phyloP scores from a whole-genome alignment of 2,113 vertebrate genomes.

The Zosterops lateralis region DNA sequence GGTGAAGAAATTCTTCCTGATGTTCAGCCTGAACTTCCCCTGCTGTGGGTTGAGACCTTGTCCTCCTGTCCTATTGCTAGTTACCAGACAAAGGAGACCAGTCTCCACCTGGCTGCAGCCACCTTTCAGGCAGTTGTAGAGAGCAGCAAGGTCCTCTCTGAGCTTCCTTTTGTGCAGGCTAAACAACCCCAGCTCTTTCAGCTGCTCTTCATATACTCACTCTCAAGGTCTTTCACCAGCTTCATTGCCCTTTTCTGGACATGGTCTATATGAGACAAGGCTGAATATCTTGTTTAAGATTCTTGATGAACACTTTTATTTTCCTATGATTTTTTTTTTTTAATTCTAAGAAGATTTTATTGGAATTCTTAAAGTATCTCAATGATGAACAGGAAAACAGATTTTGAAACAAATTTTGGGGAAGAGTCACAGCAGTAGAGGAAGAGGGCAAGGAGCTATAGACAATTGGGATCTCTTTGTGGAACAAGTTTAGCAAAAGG shows the following conservation, averaged over 20 bases:
- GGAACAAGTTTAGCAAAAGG: not conserved
- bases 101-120: not conserved
- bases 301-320: not conserved
- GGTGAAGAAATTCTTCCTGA: not conserved
- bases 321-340: not conserved
- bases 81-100: not conserved
- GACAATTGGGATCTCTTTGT: not conserved
- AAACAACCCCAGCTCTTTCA: not conserved
- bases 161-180: not conserved
- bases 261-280: not conserved
- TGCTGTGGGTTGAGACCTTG: not conserved
- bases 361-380: not conserved
- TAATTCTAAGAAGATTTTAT: not conserved
- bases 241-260: not conserved
- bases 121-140: not conserved
- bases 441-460: not conserved
- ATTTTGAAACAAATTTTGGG: not conserved
- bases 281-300: not conserved
- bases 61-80: not conserved
- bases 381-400: not conserved
- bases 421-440: not conserved
- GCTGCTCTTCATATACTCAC: fast-evolving
- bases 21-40: not conserved
- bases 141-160: fast-evolving
- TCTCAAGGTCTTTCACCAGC: not conserved